These are phyloP conservation scores for Atopsyche davidsoni DNA, from an alignment of 1,140 invertebrate genomes.

Conservation along the genomic window DNA sequence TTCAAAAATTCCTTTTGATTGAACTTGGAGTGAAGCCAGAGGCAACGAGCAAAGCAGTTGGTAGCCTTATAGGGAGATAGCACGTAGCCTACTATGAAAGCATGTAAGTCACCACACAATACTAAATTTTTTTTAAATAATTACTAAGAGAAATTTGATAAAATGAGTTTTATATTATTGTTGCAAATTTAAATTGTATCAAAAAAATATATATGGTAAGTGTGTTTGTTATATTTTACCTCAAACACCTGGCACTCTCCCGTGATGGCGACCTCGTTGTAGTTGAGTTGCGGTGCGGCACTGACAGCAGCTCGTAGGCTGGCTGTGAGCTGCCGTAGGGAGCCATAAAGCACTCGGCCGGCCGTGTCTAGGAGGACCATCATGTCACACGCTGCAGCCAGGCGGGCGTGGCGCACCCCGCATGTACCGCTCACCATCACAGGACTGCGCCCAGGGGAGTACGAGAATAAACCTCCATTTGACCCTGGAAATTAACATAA, in stretches of 20 bases:
- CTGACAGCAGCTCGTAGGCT: not conserved
- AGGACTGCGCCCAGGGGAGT: not conserved
- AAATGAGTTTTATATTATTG: too few species aligned
- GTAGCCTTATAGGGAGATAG: too few species aligned
- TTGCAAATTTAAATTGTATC: too few species aligned
- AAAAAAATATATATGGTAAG: too few species aligned
- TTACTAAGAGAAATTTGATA: too few species aligned
- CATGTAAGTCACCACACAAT: too few species aligned
- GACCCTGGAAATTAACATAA: constrained; percentile 1
- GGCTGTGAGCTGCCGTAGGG: constrained; percentile 13
- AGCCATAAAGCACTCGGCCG: constrained; percentile 5
- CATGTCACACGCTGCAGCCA: not conserved
- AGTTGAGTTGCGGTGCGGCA: not conserved
- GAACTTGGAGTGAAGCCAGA: too few species aligned
- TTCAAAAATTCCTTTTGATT: not conserved
- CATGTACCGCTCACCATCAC: not conserved
- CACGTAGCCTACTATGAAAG: too few species aligned
- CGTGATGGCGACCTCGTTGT: not conserved
- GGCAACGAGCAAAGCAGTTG: too few species aligned
- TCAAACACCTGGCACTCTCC: constrained; percentile 9
- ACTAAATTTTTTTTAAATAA: too few species aligned
- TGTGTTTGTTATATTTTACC: constrained; percentile 1
- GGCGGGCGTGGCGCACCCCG: constrained; percentile 1
- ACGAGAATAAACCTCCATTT: constrained; percentile 5
- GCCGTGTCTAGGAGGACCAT: constrained; percentile 2